Percentiles rank a stretch among this genome's conserved stretches.
phyloP scores from a whole-genome alignment of 2,797 vertebrate genomes.

The Hyperoplus lanceolatus region DNA sequence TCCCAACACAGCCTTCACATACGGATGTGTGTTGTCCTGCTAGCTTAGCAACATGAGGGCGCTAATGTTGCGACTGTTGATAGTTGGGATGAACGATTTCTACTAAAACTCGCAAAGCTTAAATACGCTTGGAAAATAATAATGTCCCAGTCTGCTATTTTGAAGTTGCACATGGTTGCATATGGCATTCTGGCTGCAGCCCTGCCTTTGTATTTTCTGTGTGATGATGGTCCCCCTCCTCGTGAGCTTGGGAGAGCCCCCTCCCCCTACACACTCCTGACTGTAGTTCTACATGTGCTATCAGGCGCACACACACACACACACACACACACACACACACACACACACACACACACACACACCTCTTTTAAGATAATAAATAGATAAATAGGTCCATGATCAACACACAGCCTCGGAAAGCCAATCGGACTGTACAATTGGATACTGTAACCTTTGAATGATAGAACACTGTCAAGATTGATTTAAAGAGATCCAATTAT shows the following conservation, averaged over 20 bases:
- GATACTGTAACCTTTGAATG: not conserved
- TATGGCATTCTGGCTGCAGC: conserved; percentile 3
- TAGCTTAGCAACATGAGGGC: conserved; percentile 67
- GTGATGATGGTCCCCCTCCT: conserved; percentile 20
- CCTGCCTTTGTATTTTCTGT: conserved; percentile 38
- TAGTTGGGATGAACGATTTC: not conserved
- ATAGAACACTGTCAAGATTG: not conserved
- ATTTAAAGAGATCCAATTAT: not conserved
- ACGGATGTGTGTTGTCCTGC: conserved; percentile 27
- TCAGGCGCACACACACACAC: not conserved
- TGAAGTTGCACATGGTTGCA: conserved; percentile 27
- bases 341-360: too few species aligned
- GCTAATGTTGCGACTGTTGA: conserved; percentile 64
- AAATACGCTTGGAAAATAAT: not conserved
- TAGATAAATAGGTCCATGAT: too few species aligned
- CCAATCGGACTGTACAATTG: not conserved
- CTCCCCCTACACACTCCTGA: not conserved
- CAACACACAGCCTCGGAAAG: not conserved
- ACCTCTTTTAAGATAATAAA: too few species aligned
- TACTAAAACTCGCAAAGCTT: not conserved
- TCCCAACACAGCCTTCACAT: not conserved
- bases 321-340: not conserved
- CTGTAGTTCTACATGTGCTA: not conserved
- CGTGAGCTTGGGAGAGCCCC: not conserved
- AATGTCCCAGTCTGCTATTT: fast-evolving